phyloP scores from a whole-genome alignment of 2,888 invertebrate genomes.

The Ferrisia virgata region DNA sequence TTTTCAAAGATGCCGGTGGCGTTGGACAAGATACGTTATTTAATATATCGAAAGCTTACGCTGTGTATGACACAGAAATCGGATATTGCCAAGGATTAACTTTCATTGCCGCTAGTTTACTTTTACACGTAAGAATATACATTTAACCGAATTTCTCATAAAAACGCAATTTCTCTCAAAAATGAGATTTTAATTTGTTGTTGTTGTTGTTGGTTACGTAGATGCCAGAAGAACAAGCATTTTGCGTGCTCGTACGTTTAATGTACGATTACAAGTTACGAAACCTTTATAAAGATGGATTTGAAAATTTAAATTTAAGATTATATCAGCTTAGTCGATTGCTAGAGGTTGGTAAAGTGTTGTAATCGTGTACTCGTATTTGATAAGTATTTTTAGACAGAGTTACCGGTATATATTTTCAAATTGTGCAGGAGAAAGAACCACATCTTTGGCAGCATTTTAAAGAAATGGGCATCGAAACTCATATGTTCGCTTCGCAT shows the following conservation, averaged over 20 bases:
- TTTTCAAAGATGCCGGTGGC: constrained; percentile 93
- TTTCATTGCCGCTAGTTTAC: constrained; percentile 91
- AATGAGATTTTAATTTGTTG: neutral
- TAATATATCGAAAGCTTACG: constrained; percentile 94
- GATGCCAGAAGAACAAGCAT: constrained; percentile 99
- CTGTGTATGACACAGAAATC: constrained; percentile 94
- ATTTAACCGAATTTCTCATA: neutral
- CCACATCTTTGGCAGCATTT: constrained; percentile 79
- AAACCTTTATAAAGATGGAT: constrained; percentile 93
- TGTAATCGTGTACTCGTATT: neutral
- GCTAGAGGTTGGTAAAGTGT: constrained; percentile 66
- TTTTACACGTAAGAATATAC: constrained; percentile 78
- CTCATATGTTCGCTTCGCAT: constrained; percentile 98
- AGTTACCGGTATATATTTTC: neutral
- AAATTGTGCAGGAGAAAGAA: constrained; percentile 68
- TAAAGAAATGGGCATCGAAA: constrained; percentile 81
- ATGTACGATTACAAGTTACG: constrained; percentile 96
- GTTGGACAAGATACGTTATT: constrained; percentile 93
- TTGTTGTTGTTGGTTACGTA: constrained; percentile 57
- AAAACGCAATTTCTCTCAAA: neutral
- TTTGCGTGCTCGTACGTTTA: constrained; percentile 90
- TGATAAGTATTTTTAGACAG: neutral
- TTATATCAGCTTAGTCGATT: constrained; percentile 92
- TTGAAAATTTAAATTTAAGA: constrained; percentile 90
- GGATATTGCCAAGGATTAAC: constrained; percentile 99